Base-by-base conservation (phyloP, 2,888 invertebrate genomes). In the Lasioglossum pauxillum region DNA sequence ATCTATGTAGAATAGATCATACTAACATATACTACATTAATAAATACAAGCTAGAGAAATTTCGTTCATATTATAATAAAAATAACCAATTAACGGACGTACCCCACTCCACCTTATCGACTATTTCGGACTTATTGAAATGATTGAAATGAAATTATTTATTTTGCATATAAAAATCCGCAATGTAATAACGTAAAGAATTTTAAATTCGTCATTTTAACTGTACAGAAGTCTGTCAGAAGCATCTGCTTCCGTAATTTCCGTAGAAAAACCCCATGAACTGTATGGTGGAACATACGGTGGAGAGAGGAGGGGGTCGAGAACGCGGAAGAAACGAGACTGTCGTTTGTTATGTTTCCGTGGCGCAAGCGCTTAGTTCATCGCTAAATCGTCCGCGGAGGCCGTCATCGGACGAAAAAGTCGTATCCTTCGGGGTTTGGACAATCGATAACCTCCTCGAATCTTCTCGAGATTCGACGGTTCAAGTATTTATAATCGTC, bases 351-450 rank as follows among this genome's bases (percentile, higher is more conserved):
- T 23, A 76, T 87, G 76, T 27, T 60, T 27, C 60, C 27, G n/a
- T 10, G 8, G 31, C 31, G 67, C 31, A 46, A 60, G 60, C 83
- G 87, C 80, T 90, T 90, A 90, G 87, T 87, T 90, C 90, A 90
- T 90, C 90, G 88, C 84, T 81, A 83, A 90, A 87, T 89, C 87
- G 88, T 72, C 82, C 80, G 76, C 60, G 77, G 80, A 78, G 64
- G 78, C 35, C 86, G 83, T 85, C 84, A 82, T 85, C 88, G 77
- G 23, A n/a, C 83, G 77, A 82, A 83, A 86, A 88, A 84, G 79
- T 64, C 71, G 64, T 72, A 80, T 81, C 83, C 77, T 81, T 83
- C 80, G 73, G 41, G 73, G 41, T 31, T 75, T 10, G 75, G 73
- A 75, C 86, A 83, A 84, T 88, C 87, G 88, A 88, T 85, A 87